These are phyloP conservation scores for Palythoa grandis DNA, from an alignment of 92 coral and sea anemone species.

Conservation along the genomic window DNA sequence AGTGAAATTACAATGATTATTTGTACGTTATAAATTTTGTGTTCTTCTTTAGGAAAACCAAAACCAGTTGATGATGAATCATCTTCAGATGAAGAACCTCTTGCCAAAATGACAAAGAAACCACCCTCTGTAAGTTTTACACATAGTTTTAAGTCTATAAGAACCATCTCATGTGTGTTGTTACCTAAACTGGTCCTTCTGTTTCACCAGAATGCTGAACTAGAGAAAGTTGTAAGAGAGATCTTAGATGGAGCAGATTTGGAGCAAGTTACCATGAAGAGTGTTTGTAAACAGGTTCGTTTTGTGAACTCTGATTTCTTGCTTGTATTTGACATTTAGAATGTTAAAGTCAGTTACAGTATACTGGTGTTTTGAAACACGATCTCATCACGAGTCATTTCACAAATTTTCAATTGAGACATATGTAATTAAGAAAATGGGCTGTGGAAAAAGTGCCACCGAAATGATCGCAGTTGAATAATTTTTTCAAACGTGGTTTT, in stretches of 20 bases:
- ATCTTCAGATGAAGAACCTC: conserved; percentile 98
- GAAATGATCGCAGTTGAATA: no score
- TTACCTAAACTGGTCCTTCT: background rate
- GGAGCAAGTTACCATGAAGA: conserved; percentile 89
- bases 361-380: background rate
- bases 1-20: background rate
- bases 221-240: conserved; percentile 76
- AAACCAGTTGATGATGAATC: conserved; percentile 70
- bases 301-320: background rate
- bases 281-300: conserved; percentile 90
- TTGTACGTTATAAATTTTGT: background rate
- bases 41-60: conserved; percentile 37
- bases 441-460: no score
- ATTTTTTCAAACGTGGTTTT: no score
- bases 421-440: no score
- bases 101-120: conserved; percentile 88
- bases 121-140: conserved; percentile 80
- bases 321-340: background rate
- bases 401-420: no score
- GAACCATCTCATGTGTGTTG: background rate
- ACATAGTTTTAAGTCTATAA: background rate
- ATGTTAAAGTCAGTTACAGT: background rate
- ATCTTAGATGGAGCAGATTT: conserved; percentile 92
- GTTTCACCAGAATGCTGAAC: conserved; percentile 65
- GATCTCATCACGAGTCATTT: no score